phyloP scores from a whole-genome alignment of 2,888 invertebrate genomes.

The Panzeria rudis region DNA sequence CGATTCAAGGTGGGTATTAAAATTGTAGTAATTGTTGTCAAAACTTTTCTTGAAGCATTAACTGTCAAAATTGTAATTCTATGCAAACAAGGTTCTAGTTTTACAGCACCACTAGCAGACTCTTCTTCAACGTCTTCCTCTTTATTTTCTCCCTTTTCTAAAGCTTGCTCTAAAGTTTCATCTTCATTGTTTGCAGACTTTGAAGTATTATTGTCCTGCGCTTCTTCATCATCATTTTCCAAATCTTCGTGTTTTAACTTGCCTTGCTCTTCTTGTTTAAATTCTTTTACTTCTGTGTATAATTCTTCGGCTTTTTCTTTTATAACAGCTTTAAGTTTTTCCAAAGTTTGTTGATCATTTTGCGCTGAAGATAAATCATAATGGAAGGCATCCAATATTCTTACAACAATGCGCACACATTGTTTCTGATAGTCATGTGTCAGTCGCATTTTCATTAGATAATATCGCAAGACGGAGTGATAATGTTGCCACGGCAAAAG shows the following conservation, averaged over 20 bases:
- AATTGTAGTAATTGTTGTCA: constrained; percentile 88
- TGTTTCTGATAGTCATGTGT: constrained; percentile 92
- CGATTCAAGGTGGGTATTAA: constrained; percentile 92
- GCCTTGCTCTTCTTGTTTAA: constrained; percentile 78
- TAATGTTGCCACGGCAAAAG: constrained; percentile 96
- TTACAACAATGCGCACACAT: constrained; percentile 89
- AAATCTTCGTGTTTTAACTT: constrained; percentile 76
- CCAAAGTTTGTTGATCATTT: constrained; percentile 75
- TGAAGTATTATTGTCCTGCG: constrained; percentile 78
- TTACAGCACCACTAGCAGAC: neutral
- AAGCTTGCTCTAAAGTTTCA: constrained; percentile 46
- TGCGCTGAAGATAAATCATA: constrained; percentile 91
- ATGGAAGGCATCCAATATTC: constrained; percentile 95
- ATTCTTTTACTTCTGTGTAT: constrained; percentile 73
- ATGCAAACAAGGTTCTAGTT: constrained; percentile 74
- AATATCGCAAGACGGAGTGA: constrained; percentile 91
- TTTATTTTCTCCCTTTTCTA: constrained; percentile 69
- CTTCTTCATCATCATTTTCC: constrained; percentile 70
- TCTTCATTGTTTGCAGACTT: constrained; percentile 82
- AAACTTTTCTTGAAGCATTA: constrained; percentile 90
- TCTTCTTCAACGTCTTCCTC: constrained; percentile 40
- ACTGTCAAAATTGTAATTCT: constrained; percentile 86
- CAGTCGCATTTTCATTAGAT: constrained; percentile 90
- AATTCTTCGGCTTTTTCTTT: constrained; percentile 75
- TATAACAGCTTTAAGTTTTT: constrained; percentile 72